Evolutionary conservation across 35 echinoderm and acorn worm genomes (phyloP), one percentile per base, ranked within the genome.

Genomic region (Ptychodera flava): DNA sequence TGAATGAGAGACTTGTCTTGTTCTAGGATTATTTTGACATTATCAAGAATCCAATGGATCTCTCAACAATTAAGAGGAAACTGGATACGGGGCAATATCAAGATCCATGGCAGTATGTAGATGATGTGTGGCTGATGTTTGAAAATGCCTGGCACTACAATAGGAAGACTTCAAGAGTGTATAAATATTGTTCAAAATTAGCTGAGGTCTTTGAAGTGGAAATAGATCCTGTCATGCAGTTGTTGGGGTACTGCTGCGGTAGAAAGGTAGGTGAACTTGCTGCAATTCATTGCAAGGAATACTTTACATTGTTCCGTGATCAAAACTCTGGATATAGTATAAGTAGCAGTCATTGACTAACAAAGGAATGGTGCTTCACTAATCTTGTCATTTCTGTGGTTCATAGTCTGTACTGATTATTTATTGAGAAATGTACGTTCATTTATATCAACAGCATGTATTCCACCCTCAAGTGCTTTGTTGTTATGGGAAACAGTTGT

Each of bases 121-220:
- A 99, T 30, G 92, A 99, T 89, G 96, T 99, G 38, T 99, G 96
- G 96, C 88, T 99, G 81, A 99, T 99, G 96, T 94, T 99, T 80
- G 96, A 99, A 38, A 99, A 99, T 89, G 96, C 96, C 1, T 99
- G 96, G 96, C 91, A 94, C 82, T 99, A 99, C 90, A 99, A 99
- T 76, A 89, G 96, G 34, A 99, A 94, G 87, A 99, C 96, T 29
- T 99, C 96, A 16, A 37, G 96, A 80, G 96, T 99, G 77, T 99
- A 99, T 90, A 99, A 99, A 88, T 99, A 94, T 87, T 94, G 92
- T 76, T 83, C 92, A 32, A 99, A 99, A 80, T 85, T 99, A 76
- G 93, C 93, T 6, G 96, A 94, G 83, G 96, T 99, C 27, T 99
- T 99, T 92, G 96, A 99, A 76, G 33, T 77, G 34, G 96, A 99